phyloP scores from a whole-genome alignment of 2,113 vertebrate genomes.

The Ictidomys tridecemlineatus region DNA sequence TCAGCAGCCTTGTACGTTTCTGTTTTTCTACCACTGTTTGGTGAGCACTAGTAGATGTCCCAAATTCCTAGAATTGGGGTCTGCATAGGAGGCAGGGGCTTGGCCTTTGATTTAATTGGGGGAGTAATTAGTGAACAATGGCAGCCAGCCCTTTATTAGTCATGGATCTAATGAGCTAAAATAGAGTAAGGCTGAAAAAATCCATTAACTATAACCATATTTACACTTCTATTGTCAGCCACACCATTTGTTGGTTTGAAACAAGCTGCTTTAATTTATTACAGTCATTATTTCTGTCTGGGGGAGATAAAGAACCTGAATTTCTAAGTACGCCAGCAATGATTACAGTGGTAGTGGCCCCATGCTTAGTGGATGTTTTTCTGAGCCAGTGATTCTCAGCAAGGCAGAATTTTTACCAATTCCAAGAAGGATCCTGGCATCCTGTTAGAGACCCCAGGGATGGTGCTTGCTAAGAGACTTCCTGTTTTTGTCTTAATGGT shows the following conservation, averaged over 20 bases:
- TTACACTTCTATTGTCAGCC: conserved; percentile 48
- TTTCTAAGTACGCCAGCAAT: neutral
- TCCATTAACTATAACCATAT: conserved; percentile 45
- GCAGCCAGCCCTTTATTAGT: conserved; percentile 47
- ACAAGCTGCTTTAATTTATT: conserved; percentile 60
- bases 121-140: conserved; percentile 47
- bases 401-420: neutral
- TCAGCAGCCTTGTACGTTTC: neutral
- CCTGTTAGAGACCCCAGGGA: neutral
- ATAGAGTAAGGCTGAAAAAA: conserved; percentile 27
- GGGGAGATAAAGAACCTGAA: conserved; percentile 50
- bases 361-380: neutral
- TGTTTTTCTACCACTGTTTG: neutral
- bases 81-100: neutral
- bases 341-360: neutral
- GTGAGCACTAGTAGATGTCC: neutral
- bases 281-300: conserved; percentile 60
- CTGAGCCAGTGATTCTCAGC: neutral
- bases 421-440: neutral
- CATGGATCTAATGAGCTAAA: conserved; percentile 63
- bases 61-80: neutral
- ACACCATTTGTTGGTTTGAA: conserved; percentile 39
- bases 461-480: neutral
- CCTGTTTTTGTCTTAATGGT: neutral
- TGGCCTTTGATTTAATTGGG: conserved; percentile 48